These are phyloP conservation scores for Odontothrips loti DNA, from an alignment of 2,888 invertebrate species.

Conservation along the genomic window DNA sequence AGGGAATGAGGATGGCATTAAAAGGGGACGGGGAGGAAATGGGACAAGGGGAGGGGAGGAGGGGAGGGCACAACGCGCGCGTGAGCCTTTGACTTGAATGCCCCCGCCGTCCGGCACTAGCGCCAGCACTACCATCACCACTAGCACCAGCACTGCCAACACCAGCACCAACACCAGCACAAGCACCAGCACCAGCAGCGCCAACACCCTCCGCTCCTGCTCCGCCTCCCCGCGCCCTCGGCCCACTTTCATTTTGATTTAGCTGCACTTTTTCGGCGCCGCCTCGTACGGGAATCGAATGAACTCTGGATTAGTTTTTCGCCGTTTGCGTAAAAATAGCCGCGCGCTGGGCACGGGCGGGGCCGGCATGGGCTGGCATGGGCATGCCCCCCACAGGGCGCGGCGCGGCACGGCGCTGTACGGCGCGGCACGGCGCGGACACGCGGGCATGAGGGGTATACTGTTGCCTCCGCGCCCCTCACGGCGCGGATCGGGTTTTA, in stretches of 20 bases:
- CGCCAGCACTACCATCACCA: too few relatives aligned
- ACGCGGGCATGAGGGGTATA: constrained; percentile 9
- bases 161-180: too few relatives aligned
- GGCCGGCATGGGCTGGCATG: not conserved
- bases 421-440: not conserved
- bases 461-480: constrained; percentile 14
- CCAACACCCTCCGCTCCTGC: too few relatives aligned
- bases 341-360: not conserved
- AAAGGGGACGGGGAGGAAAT: too few relatives aligned
- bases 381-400: not conserved
- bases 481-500: constrained; percentile 21
- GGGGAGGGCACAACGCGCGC: too few relatives aligned
- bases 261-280: not conserved
- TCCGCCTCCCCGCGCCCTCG: too few relatives aligned
- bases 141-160: too few relatives aligned
- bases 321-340: not conserved
- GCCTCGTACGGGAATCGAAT: not conserved
- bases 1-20: not conserved
- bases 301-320: not conserved
- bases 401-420: not conserved
- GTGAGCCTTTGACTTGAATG: too few relatives aligned
- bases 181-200: too few relatives aligned
- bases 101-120: too few relatives aligned
- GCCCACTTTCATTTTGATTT: not conserved
- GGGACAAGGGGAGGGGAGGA: too few relatives aligned